Evolutionary conservation across 2,888 invertebrate genomes (phyloP).

Genomic region (Leptopterna dolabrata): DNA sequence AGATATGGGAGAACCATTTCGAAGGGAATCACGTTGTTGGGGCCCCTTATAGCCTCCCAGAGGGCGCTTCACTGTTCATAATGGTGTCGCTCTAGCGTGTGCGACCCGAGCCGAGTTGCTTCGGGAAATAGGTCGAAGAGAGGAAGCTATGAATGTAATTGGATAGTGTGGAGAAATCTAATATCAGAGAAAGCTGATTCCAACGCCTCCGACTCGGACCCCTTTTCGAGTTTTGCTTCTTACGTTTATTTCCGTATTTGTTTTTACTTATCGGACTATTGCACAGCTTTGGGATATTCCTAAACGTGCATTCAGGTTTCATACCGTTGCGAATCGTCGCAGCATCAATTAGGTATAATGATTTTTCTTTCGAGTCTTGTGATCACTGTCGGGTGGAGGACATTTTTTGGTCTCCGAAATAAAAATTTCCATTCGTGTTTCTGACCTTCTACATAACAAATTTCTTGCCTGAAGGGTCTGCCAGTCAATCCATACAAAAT

Average conservation of each 20-base stretch:
- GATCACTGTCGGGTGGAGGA: no score
- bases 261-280: neutral
- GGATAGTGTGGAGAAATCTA: constrained; percentile 38
- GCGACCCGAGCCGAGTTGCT: neutral
- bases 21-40: neutral
- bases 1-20: neutral
- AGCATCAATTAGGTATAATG: neutral
- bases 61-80: neutral
- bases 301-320: neutral
- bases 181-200: constrained; percentile 37
- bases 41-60: constrained; percentile 5
- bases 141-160: constrained; percentile 31
- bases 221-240: neutral
- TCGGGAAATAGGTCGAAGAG: neutral
- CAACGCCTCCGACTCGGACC: neutral
- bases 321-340: neutral
- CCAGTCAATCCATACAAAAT: no score
- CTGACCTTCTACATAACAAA: no score
- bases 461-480: no score
- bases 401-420: no score
- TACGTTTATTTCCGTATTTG: constrained; percentile 23
- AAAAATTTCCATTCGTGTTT: no score
- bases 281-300: neutral
- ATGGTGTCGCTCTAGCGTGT: neutral
- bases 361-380: no score